phyloP scores from a whole-genome alignment of 2,797 vertebrate genomes.

The Megalops cyprinoides region DNA sequence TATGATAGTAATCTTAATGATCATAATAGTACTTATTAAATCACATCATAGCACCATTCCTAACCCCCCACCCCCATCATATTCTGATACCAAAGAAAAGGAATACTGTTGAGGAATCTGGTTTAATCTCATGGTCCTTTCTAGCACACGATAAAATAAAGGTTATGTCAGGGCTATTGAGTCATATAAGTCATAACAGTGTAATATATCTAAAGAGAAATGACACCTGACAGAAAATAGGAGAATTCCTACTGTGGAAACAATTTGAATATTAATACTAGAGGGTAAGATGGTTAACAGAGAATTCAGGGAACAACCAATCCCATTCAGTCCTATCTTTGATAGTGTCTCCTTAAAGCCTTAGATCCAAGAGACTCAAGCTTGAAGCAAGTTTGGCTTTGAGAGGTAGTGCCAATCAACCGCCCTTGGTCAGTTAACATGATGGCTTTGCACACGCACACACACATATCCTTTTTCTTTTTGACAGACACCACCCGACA shows the following conservation, averaged over 20 bases:
- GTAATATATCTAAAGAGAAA: slow-evolving; percentile 25
- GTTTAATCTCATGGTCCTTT: slow-evolving; percentile 26
- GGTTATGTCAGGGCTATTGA: slow-evolving; percentile 29
- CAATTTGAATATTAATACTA: slow-evolving; percentile 28
- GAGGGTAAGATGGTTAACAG: slow-evolving; percentile 4
- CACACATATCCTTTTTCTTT: too few species aligned
- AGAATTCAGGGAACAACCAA: slow-evolving; percentile 6
- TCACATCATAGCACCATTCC: slow-evolving; percentile 43
- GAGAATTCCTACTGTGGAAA: slow-evolving; percentile 25
- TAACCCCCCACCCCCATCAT: slow-evolving; percentile 38
- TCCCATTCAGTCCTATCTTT: slow-evolving; percentile 20
- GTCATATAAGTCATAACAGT: slow-evolving; percentile 21
- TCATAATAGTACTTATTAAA: slow-evolving; percentile 32
- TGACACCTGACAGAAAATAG: slow-evolving; percentile 18
- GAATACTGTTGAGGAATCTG: slow-evolving; percentile 66
- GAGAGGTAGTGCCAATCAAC: slow-evolving; percentile 22
- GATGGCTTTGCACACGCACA: slow-evolving; percentile 45
- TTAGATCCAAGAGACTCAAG: neutral
- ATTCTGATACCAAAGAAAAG: slow-evolving; percentile 68
- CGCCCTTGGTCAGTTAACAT: slow-evolving; percentile 37
- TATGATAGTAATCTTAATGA: slow-evolving; percentile 42
- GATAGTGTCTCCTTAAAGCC: slow-evolving; percentile 24
- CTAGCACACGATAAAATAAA: neutral
- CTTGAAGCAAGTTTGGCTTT: slow-evolving; percentile 23
- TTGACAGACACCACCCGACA: too few species aligned